phyloP scores from a whole-genome alignment of 2,888 invertebrate genomes.

The Drosophila austrosaltans region DNA sequence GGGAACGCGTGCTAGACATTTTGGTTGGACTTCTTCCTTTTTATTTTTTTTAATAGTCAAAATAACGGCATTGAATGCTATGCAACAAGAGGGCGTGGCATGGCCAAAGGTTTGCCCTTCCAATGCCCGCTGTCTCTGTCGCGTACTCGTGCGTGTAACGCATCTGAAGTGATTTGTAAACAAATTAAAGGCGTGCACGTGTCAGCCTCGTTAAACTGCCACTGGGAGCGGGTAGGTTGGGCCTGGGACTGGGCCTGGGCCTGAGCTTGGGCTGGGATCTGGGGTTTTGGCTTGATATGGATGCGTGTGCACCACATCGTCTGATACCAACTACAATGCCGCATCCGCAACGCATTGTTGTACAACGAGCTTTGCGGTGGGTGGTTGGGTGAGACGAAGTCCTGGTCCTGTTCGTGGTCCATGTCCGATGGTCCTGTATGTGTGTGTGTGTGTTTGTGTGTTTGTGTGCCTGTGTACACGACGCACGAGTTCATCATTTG shows the following conservation, averaged over 20 bases:
- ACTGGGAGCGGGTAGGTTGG: conserved; percentile 4
- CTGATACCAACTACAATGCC: conserved; percentile 49
- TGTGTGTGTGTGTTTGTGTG: conserved; percentile 4
- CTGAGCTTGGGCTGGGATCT: conserved; percentile 7
- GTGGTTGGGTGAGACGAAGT: conserved; percentile 31
- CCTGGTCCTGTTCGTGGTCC: neutral
- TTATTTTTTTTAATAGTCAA: conserved; percentile 52
- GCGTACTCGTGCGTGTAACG: conserved; percentile 80
- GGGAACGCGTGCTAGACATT: conserved; percentile 57
- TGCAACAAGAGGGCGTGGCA: conserved; percentile 52
- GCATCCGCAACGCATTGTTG: conserved; percentile 33
- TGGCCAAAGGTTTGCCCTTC: conserved; percentile 27
- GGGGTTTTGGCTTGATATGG: conserved; percentile 20
- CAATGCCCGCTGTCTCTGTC: conserved; percentile 22
- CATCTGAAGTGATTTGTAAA: conserved; percentile 84
- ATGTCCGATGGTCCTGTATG: conserved; percentile 35
- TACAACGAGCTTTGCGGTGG: conserved; percentile 60
- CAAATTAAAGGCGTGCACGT: conserved; percentile 84
- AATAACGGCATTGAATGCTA: conserved; percentile 17
- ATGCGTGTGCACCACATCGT: conserved; percentile 49
- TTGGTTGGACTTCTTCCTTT: conserved; percentile 45
- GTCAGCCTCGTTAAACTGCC: conserved; percentile 81
- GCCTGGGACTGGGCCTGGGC: conserved; percentile 66
- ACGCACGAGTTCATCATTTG: conserved; percentile 48
- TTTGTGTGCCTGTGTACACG: conserved; percentile 24